These are phyloP conservation scores for Urocolius indicus DNA, from an alignment of 2,113 vertebrate genomes.

Conservation along the genomic window DNA sequence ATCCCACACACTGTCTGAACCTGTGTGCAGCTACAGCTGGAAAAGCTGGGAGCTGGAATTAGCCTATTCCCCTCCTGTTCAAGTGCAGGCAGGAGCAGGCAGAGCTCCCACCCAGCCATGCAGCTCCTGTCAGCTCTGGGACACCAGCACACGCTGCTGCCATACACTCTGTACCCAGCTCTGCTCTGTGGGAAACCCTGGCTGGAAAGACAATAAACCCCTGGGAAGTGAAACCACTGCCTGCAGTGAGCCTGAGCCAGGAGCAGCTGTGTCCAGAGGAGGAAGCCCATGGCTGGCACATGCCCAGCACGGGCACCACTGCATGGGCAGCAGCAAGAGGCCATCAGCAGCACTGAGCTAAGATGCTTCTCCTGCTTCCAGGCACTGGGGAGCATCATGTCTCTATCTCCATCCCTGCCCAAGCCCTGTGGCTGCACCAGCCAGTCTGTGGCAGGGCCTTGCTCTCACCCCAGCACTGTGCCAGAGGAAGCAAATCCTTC, in stretches of 20 bases:
- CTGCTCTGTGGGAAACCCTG: neutral
- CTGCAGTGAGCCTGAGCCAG: rapidly evolving
- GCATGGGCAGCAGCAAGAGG: neutral
- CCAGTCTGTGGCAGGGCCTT: neutral
- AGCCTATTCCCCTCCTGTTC: neutral
- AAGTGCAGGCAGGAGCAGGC: neutral
- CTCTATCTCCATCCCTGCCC: neutral
- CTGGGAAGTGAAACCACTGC: neutral
- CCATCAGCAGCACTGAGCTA: neutral
- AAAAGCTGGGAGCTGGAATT: neutral
- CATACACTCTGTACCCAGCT: neutral
- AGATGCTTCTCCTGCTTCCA: neutral
- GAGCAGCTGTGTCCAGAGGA: neutral
- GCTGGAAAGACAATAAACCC: neutral
- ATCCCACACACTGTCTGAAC: neutral
- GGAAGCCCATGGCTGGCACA: neutral
- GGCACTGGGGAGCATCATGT: rapidly evolving
- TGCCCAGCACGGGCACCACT: neutral
- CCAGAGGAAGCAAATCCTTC: neutral
- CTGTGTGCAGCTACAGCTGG: neutral
- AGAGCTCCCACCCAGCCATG: neutral
- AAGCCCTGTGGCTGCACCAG: neutral
- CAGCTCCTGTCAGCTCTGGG: neutral
- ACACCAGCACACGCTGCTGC: neutral
- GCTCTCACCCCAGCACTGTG: neutral